A percentile compares a stretch with the other conserved stretches of the same genome.
Conservation (phyloP, 2,888 invertebrate species). For the Cephus pulcher region DNA sequence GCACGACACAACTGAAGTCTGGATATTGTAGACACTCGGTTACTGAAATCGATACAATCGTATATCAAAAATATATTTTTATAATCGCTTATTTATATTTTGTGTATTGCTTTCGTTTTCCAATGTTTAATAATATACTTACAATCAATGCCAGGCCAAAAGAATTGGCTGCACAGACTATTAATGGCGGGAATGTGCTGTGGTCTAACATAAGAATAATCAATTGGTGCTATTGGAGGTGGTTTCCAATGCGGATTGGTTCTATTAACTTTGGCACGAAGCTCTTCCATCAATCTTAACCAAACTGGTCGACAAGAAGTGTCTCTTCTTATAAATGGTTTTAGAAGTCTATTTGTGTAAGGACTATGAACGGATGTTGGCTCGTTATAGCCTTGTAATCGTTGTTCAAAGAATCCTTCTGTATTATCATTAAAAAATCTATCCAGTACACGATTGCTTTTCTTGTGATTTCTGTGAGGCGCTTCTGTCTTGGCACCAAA, state of each 20-base stretch:
- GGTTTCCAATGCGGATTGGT: constrained; percentile 60
- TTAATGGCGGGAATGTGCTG: constrained; percentile 92
- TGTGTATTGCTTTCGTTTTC: background rate
- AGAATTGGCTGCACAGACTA: constrained; percentile 82
- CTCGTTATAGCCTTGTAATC: constrained; percentile 70
- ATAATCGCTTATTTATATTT: background rate
- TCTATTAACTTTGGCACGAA: constrained; percentile 70
- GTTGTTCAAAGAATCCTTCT: constrained; percentile 52
- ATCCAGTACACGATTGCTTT: constrained; percentile 51
- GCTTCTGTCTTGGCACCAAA: constrained; percentile 35
- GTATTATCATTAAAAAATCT: constrained; percentile 51
- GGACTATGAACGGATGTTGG: constrained; percentile 75
- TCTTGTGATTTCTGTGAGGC: constrained; percentile 29
- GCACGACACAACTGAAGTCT: constrained; percentile 90
- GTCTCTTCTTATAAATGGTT: constrained; percentile 87
- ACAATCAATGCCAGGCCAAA: constrained; percentile 96
- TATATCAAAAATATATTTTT: background rate
- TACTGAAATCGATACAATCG: constrained; percentile 71
- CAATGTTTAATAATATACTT: constrained; percentile 60
- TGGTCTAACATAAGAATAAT: constrained; percentile 89
- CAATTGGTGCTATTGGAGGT: constrained; percentile 74
- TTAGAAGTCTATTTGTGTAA: constrained; percentile 78
- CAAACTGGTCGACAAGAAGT: constrained; percentile 75
- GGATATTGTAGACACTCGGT: constrained; percentile 91
- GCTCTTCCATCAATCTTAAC: constrained; percentile 77